These are phyloP conservation scores for Armadillidium nasatum DNA, from an alignment of 1,140 invertebrate genomes.

Conservation along the genomic window DNA sequence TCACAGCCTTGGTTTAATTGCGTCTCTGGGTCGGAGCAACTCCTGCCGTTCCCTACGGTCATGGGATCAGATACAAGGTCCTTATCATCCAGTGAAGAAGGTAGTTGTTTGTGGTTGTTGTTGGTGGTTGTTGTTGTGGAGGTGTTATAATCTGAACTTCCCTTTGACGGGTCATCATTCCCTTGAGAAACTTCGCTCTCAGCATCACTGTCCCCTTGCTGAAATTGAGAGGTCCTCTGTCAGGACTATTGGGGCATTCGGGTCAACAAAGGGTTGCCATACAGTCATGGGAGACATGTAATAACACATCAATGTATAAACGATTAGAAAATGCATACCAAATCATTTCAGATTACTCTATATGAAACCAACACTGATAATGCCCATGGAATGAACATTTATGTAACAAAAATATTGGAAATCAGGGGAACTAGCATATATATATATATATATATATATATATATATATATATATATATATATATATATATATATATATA, in stretches of 20 bases:
- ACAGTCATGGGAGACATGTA: too few relatives aligned
- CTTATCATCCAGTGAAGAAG: background rate
- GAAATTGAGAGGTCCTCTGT: constrained; percentile 5
- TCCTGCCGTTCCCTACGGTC: constrained; percentile 8
- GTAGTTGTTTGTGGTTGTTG: background rate
- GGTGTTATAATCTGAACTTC: background rate
- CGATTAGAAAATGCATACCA: too few relatives aligned
- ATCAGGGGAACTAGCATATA: background rate
- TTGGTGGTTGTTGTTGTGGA: too few relatives aligned
- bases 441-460: background rate
- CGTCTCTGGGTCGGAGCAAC: constrained; percentile 26
- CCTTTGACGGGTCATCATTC: background rate
- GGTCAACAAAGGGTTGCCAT: background rate
- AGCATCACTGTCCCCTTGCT: background rate
- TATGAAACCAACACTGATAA: too few relatives aligned
- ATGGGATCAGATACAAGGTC: background rate
- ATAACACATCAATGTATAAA: too few relatives aligned
- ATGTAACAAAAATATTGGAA: too few relatives aligned
- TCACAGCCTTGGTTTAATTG: constrained; percentile 18
- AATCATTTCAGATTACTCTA: too few relatives aligned
- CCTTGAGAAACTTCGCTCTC: background rate
- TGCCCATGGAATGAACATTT: too few relatives aligned
- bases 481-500: constrained; percentile 1
- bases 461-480: constrained; percentile 10
- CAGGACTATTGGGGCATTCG: background rate